Conservation (phyloP, 2,797 vertebrate species). For the Lerista edwardsae region DNA sequence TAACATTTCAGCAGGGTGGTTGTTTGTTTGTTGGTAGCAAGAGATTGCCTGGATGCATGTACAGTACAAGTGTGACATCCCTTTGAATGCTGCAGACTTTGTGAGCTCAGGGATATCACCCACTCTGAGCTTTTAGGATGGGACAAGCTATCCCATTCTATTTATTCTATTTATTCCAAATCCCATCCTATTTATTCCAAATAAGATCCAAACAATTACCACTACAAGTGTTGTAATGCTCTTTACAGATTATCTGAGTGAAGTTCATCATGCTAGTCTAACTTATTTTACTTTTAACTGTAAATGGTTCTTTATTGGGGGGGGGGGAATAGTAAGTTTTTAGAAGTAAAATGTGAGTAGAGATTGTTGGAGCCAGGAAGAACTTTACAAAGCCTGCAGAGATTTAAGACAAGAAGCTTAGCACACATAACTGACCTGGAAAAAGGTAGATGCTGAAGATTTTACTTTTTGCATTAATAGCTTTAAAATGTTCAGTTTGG, state of each 20-base stretch:
- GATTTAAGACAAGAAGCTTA: neutral
- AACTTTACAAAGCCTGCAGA: neutral
- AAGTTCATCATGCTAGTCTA: neutral
- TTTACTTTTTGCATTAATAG: neutral
- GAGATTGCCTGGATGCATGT: neutral
- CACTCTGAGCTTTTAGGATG: neutral
- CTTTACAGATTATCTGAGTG: neutral
- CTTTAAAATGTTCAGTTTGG: conserved; percentile 19
- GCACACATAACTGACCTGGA: neutral
- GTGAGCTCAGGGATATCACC: neutral
- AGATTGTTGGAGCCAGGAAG: conserved; percentile 12
- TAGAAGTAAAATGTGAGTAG: neutral
- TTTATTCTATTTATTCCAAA: too few species aligned
- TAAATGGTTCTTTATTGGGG: neutral
- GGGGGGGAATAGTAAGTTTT: neutral
- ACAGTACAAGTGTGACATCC: neutral
- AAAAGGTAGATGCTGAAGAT: neutral
- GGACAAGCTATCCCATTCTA: neutral
- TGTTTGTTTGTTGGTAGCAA: neutral
- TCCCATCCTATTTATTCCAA: too few species aligned
- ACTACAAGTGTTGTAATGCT: neutral
- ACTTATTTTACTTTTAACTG: conserved; percentile 25
- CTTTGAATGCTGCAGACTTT: neutral
- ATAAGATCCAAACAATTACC: neutral
- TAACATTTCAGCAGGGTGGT: too few species aligned